Evolutionary conservation across 1,140 invertebrate species (phyloP).

Genomic region (Meteorus sp.): DNA sequence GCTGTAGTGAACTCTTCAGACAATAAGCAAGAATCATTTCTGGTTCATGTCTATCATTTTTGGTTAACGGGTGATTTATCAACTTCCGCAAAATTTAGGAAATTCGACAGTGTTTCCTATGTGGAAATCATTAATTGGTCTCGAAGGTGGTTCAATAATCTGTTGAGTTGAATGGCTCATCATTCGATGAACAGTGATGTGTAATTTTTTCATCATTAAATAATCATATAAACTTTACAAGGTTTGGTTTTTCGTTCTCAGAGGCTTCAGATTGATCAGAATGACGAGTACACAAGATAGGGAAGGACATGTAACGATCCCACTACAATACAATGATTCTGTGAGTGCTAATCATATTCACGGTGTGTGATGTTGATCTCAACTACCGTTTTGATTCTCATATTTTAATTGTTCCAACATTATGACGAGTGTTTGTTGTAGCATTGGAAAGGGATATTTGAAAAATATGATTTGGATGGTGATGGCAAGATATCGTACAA

Average conservation of each 20-base stretch:
- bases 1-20: background rate
- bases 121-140: too few species aligned
- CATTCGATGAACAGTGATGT: too few species aligned
- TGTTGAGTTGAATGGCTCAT: background rate
- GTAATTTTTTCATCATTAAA: too few species aligned
- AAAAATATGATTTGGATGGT: slow-evolving; percentile 73
- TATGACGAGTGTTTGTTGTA: slow-evolving; percentile 34
- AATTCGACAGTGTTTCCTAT: too few species aligned
- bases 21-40: too few species aligned
- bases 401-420: background rate
- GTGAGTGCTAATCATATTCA: slow-evolving; percentile 37
- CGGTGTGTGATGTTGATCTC: too few species aligned
- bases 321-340: slow-evolving; percentile 51
- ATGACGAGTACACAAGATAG: slow-evolving; percentile 49
- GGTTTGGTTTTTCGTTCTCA: slow-evolving; percentile 32
- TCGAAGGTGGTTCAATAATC: too few species aligned
- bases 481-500: slow-evolving; percentile 73
- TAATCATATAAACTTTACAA: too few species aligned
- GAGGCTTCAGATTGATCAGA: slow-evolving; percentile 51
- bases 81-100: too few species aligned
- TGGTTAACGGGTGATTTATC: background rate
- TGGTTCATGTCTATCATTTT: too few species aligned
- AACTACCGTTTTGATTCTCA: background rate
- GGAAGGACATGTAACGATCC: slow-evolving; percentile 49
- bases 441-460: slow-evolving; percentile 58